phyloP scores from a whole-genome alignment of 2,797 vertebrate genomes.

The Spheniscus humboldti region DNA sequence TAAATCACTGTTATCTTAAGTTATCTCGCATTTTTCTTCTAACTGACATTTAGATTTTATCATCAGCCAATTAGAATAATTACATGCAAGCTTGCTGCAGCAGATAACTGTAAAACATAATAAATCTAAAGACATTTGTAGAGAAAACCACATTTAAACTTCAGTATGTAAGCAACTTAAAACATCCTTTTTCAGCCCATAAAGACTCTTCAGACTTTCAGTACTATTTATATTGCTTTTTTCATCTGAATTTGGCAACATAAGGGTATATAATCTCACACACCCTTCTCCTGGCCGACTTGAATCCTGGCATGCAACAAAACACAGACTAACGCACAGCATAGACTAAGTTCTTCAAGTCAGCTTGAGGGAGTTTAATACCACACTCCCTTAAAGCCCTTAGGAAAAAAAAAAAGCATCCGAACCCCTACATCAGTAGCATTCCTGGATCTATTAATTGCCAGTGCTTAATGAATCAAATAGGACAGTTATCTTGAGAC shows the following conservation, averaged over 20 bases:
- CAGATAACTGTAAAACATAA: not conserved
- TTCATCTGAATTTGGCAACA: constrained; percentile 1
- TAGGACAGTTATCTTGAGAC: not conserved
- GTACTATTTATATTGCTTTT: not conserved
- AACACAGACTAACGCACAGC: not conserved
- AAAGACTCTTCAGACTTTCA: not conserved
- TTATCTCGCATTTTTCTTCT: not conserved
- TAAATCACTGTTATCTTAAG: constrained; percentile 10
- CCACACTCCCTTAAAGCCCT: not conserved
- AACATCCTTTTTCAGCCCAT: not conserved
- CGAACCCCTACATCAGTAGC: not conserved
- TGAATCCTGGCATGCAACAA: not conserved
- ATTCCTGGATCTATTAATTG: not conserved
- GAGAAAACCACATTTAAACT: not conserved
- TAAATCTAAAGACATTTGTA: not conserved
- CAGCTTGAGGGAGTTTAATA: not conserved
- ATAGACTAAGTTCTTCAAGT: not conserved
- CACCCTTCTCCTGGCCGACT: not conserved
- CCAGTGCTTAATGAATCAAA: not conserved
- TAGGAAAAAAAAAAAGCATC: not conserved
- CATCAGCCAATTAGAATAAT: constrained; percentile 50
- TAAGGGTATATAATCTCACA: not conserved
- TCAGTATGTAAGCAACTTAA: not conserved
- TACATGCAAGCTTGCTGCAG: not conserved
- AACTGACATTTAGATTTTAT: constrained; percentile 39